These are phyloP conservation scores for Nezara viridula DNA, from an alignment of 2,888 invertebrate genomes.

Conservation along the genomic window DNA sequence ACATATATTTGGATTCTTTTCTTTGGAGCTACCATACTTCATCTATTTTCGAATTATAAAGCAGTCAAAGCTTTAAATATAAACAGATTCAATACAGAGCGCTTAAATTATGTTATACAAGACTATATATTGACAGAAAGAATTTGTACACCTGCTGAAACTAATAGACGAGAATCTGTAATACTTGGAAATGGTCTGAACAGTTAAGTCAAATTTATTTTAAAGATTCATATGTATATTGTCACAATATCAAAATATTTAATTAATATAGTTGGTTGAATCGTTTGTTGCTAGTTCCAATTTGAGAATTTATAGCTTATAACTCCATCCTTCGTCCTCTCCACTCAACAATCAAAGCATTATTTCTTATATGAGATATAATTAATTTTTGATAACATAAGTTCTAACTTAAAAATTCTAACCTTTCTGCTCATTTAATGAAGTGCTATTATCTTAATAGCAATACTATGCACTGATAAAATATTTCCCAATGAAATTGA, in stretches of 20 bases:
- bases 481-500: no score
- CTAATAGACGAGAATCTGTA: conserved; percentile 82
- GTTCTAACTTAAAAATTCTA: no score
- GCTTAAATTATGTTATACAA: conserved; percentile 80
- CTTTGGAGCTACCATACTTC: conserved; percentile 79
- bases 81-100: conserved; percentile 84
- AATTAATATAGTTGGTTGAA: not conserved
- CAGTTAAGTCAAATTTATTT: conserved; percentile 66
- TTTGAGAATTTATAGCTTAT: not conserved
- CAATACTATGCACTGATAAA: no score
- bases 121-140: conserved; percentile 76
- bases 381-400: no score
- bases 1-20: conserved; percentile 78
- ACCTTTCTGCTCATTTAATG: no score
- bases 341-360: no score
- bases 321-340: no score
- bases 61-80: conserved; percentile 87
- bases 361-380: no score
- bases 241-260: not conserved
- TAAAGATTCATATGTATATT: not conserved
- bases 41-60: conserved; percentile 88
- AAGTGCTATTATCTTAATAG: no score
- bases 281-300: not conserved
- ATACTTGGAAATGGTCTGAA: conserved; percentile 72
- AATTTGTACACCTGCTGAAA: conserved; percentile 75